phyloP scores from a whole-genome alignment of 2,888 invertebrate genomes.

The Phlogophora meticulosa region DNA sequence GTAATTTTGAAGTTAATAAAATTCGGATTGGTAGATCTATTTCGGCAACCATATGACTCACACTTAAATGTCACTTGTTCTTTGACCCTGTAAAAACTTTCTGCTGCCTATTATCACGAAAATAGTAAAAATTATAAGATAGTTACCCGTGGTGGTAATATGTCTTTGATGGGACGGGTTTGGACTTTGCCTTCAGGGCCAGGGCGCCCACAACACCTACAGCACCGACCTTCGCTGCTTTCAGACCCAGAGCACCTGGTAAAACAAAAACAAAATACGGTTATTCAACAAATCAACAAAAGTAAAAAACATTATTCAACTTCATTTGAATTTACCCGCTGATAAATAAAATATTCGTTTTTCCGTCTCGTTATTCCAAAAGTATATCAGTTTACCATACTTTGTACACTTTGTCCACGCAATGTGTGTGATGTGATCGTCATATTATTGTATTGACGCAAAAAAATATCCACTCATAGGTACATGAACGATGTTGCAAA shows the following conservation, averaged over 20 bases:
- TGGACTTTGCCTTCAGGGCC: conserved; percentile 81
- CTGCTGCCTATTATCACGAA: background rate
- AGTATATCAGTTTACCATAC: background rate
- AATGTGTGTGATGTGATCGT: background rate
- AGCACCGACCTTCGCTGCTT: conserved; percentile 85
- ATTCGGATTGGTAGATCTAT: background rate
- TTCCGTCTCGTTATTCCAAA: too few relatives aligned
- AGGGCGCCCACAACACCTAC: conserved; percentile 80
- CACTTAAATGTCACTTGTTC: background rate
- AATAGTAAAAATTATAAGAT: background rate
- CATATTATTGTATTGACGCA: background rate
- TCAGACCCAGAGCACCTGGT: conserved; percentile 81
- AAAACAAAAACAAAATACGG: conserved; percentile 35
- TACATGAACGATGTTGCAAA: background rate
- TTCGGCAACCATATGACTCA: background rate
- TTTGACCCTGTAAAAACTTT: background rate
- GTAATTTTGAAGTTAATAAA: background rate
- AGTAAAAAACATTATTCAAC: background rate
- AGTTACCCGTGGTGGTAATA: conserved; percentile 62
- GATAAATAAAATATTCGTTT: background rate
- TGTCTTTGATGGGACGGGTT: conserved; percentile 63
- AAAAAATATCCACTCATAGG: background rate
- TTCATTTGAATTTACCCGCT: background rate
- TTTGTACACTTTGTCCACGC: background rate
- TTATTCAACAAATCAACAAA: background rate